Conservation (phyloP, 2,888 invertebrate species). For the Amblyjoppa proteus region DNA sequence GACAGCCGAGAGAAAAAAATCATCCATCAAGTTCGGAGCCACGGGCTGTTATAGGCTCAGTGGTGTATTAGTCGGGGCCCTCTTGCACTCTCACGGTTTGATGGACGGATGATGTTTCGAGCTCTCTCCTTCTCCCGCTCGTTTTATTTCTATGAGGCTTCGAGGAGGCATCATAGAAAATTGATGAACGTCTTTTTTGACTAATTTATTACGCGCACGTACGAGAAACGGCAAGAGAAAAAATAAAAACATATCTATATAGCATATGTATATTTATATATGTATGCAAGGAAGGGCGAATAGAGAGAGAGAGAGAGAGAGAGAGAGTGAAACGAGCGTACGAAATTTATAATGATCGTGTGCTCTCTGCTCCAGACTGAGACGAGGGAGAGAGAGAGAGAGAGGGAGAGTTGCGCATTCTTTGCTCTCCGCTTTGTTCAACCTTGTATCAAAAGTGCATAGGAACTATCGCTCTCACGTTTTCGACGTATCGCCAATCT, state of each 20-base stretch:
- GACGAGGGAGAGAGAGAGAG: neutral
- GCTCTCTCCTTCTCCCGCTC: conserved; percentile 50
- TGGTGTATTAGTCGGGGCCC: conserved; percentile 54
- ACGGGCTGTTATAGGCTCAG: conserved; percentile 71
- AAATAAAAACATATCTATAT: conserved; percentile 33
- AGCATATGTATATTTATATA: neutral
- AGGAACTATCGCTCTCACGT: conserved; percentile 30
- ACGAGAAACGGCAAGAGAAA: conserved; percentile 50
- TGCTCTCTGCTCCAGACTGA: conserved; percentile 12
- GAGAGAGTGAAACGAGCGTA: conserved; percentile 75
- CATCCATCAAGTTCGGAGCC: conserved; percentile 83
- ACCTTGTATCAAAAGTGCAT: conserved; percentile 40
- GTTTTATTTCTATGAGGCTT: conserved; percentile 71
- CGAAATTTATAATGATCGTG: conserved; percentile 81
- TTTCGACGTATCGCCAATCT: conserved; percentile 19
- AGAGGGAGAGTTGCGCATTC: conserved; percentile 51
- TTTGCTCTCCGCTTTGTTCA: conserved; percentile 52
- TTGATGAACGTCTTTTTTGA: conserved; percentile 83
- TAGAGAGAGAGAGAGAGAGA: conserved; percentile 6
- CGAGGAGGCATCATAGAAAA: conserved; percentile 77
- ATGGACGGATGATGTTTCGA: conserved; percentile 73
- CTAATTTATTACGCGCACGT: conserved; percentile 82
- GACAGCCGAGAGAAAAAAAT: conserved; percentile 79
- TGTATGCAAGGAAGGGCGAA: neutral
- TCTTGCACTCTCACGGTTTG: conserved; percentile 67